Evolutionary conservation across 2,797 vertebrate genomes (phyloP), one percentile per base, ranked within the genome.

Genomic region (Enteromius thamalakanensis): DNA sequence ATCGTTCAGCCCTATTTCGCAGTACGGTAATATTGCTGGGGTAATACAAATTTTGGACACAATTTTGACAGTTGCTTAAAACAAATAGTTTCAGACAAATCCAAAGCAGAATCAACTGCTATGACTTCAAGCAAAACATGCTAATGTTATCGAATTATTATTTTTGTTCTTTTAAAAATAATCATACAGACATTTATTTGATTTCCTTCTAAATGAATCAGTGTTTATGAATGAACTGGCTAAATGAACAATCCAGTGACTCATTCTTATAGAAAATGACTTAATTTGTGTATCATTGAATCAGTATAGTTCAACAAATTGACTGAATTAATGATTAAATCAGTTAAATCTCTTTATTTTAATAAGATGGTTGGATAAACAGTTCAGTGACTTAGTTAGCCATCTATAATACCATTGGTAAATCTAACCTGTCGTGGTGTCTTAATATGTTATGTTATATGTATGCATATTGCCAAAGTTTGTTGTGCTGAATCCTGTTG

Each of bases 361-460:
- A 26, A 42, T 14, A 6, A 23, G 23, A 4, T 70, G n/a, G 12
- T 26, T 70, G 40, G 26, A 45, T 45, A 17, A 70, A 26, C 4
- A 10, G 12, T 51, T 72, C 15, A 32, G 19, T 51, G 26, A 72
- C 14, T 19, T 1, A 0, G 88, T 26, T 26, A 26, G 26, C 26
- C 26, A 26, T 26, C 83, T 14, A 86, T 26, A 19, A 19, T 6
- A 29, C 1, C 37, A 29, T 0, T 76, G 26, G 21, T 17, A 58
- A 76, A 60, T 92, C 91, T 77, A 92, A 88, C 26, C 89, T 91
- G 81, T 32, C 60, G 1, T 64, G 1, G 11, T 64, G 37, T 32
- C 45, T 53, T 34, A 37, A 53, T 34, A 19, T 23, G 21, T 79
- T 15, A 11, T 53, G 47, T 79, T 29, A 1, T 40, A 15, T 21